Evolutionary conservation across 1,140 invertebrate species (phyloP), one percentile per base, ranked within the genome.

Genomic region (Drosophila arizonae): DNA sequence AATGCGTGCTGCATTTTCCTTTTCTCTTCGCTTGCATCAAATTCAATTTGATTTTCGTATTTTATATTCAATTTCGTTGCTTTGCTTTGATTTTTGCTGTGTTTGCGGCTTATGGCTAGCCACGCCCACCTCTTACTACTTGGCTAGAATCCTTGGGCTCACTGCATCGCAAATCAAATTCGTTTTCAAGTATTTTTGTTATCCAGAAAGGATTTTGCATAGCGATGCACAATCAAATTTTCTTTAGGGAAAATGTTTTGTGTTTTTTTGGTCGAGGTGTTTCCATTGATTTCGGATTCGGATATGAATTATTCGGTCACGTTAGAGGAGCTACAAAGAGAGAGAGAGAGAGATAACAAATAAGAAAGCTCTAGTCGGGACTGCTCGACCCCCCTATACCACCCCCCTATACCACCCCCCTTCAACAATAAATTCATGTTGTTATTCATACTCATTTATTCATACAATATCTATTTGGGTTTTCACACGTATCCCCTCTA

Each of bases 11-110:
- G 33, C 33, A 33, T 33, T 33, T 33, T 5, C 33, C 33, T 33
- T 9, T 33, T 9, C 33, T 33, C 33, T 33, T 11, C 36, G 33
- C 33, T 55, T 56, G 43, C 67, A 65, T 84, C 57, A 57, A 78
- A 79, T 74, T 74, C 82, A 51, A 82, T 87, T 81, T 79, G 66
- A 82, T 86, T 78, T 87, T 39, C 66, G 76, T 81, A 78, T 87
- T 86, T 87, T 39, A 87, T 86, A 87, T 86, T 87, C 84, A 87
- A 87, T 88, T 87, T 82, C 61, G 1, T 24, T 39, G 36, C 36
- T 11, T 39, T 39, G 63, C 74, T 75, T 66, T 79, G 81, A 87
- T 82, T 82, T 79, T 71, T 88, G 72, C 79, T 68, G 70, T 66
- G 57, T 61, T 75, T 77, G 82, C 61, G 72, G 81, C 36, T 39